phyloP scores from a whole-genome alignment of 2,797 vertebrate genomes.

The Leptodactylus fallax region DNA sequence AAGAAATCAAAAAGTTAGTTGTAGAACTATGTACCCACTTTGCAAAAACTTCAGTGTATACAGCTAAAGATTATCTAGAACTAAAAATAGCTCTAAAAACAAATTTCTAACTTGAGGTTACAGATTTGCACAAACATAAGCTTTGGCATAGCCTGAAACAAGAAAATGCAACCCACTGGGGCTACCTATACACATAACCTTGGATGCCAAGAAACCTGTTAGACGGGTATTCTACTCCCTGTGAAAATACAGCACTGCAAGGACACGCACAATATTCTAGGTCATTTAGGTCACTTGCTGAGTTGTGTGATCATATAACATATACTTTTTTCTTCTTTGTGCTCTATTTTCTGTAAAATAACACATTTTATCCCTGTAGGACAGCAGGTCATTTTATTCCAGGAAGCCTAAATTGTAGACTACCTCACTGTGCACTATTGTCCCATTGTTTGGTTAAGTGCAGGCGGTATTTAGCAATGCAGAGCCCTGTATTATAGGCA shows the following conservation, averaged over 20 bases:
- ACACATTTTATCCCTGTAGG: neutral
- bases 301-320: constrained; percentile 33
- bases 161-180: neutral
- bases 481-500: constrained; percentile 17
- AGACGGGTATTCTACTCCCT: neutral
- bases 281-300: neutral
- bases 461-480: constrained; percentile 20
- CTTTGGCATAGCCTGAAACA: neutral
- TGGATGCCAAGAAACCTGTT: constrained; percentile 31
- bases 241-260: neutral
- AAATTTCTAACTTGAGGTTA: neutral
- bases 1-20: no score
- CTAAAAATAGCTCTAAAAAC: neutral
- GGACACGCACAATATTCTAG: constrained; percentile 4
- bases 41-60: no score
- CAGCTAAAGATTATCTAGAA: neutral
- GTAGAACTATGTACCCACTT: no score
- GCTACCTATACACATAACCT: constrained; percentile 12
- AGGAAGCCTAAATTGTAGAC: constrained; percentile 35
- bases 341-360: neutral
- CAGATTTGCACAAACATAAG: neutral
- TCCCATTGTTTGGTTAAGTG: constrained; percentile 1
- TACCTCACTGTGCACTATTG: neutral
- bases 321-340: neutral
- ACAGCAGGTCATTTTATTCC: constrained; percentile 1